phyloP scores from a whole-genome alignment of 2,888 invertebrate species.

The Netelia melanura region DNA sequence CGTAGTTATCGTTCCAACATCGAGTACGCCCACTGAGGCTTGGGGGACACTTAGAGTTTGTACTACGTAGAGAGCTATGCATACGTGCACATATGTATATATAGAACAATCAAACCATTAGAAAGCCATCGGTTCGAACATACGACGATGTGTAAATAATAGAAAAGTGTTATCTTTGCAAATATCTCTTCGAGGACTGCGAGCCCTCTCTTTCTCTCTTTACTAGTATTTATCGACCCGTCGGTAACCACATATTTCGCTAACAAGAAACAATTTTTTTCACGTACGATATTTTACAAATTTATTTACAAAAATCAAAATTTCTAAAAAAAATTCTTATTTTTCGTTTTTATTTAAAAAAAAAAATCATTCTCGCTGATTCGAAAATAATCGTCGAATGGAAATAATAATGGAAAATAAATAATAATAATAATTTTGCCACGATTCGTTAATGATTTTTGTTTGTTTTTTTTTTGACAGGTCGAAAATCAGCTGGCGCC shows the following conservation, averaged over 20 bases:
- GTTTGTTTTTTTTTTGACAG: constrained; percentile 69
- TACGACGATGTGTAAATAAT: constrained; percentile 21
- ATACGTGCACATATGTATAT: neutral
- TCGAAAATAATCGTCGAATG: too few species aligned
- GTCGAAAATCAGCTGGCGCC: constrained; percentile 77
- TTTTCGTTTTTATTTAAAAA: neutral
- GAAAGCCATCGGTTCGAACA: neutral
- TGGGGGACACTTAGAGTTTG: too few species aligned
- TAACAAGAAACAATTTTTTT: neutral
- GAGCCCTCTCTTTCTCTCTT: neutral
- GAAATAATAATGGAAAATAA: too few species aligned
- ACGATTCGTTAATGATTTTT: neutral
- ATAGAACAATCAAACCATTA: constrained; percentile 2
- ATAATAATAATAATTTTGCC: neutral
- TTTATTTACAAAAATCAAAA: too few species aligned
- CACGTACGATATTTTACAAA: neutral
- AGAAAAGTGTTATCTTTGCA: constrained; percentile 7
- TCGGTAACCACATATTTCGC: constrained; percentile 6
- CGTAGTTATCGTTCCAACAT: neutral
- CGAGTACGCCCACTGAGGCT: neutral
- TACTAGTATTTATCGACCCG: constrained; percentile 20
- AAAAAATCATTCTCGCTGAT: too few species aligned
- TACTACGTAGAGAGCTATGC: too few species aligned
- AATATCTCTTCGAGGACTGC: neutral
- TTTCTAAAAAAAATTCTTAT: too few species aligned